phyloP scores from a whole-genome alignment of 2,888 invertebrate genomes.

The Thelaira solivaga region DNA sequence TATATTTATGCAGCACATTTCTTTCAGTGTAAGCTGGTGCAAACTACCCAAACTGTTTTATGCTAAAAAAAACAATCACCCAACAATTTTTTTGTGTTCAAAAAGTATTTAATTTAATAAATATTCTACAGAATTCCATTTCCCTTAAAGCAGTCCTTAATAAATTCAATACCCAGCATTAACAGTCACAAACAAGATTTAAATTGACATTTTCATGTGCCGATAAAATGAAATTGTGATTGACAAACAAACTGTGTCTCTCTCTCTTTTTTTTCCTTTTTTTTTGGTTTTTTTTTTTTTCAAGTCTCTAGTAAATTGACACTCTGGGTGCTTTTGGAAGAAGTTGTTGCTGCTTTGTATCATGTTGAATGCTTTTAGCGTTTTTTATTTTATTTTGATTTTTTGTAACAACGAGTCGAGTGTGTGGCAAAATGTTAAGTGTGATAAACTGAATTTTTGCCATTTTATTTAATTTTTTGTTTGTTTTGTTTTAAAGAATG shows the following conservation, averaged over 20 bases:
- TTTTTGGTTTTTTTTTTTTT: too few species aligned
- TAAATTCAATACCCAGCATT: neutral
- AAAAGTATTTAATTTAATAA: too few species aligned
- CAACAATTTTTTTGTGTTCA: too few species aligned
- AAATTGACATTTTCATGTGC: neutral
- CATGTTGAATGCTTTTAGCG: slow-evolving; percentile 28
- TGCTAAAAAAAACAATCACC: too few species aligned
- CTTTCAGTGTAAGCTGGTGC: too few species aligned
- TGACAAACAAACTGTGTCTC: slow-evolving; percentile 18
- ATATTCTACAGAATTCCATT: too few species aligned
- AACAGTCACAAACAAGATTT: neutral
- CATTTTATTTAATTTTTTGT: neutral
- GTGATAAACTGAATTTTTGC: slow-evolving; percentile 35
- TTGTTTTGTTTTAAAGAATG: slow-evolving; percentile 3
- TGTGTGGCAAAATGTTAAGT: slow-evolving; percentile 16
- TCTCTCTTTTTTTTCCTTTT: too few species aligned
- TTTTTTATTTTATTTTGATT: neutral
- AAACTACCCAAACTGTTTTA: too few species aligned
- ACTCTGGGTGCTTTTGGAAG: neutral
- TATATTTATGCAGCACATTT: too few species aligned
- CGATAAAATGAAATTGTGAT: slow-evolving; percentile 27
- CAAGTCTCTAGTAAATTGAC: slow-evolving; percentile 5
- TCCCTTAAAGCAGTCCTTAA: neutral
- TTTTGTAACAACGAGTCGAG: too few species aligned
- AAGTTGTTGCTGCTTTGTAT: neutral